phyloP scores from a whole-genome alignment of 2,888 invertebrate genomes.

The Spodoptera littoralis region DNA sequence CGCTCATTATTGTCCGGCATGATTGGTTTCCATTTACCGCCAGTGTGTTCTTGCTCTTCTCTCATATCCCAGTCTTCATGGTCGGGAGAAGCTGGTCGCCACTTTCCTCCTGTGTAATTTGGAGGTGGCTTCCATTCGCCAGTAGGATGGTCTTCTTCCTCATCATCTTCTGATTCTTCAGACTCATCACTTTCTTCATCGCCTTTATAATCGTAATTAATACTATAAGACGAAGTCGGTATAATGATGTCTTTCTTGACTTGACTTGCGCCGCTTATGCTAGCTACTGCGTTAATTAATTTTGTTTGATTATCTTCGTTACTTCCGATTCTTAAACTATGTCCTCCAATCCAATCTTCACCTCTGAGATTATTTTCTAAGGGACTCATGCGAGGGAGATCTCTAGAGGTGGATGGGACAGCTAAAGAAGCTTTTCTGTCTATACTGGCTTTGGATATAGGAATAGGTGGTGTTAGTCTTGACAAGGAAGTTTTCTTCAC shows the following conservation, averaged over 20 bases:
- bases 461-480: conserved; percentile 83
- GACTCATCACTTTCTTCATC: conserved; percentile 87
- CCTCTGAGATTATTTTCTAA: conserved; percentile 84
- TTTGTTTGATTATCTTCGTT: conserved; percentile 89
- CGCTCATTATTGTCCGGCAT: conserved; percentile 76
- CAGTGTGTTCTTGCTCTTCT: conserved; percentile 87
- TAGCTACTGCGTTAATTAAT: conserved; percentile 90
- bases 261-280: conserved; percentile 84
- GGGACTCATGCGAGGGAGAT: conserved; percentile 78
- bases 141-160: conserved; percentile 86
- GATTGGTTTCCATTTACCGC: conserved; percentile 91
- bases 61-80: conserved; percentile 88
- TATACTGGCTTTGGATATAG: conserved; percentile 72
- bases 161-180: conserved; percentile 89
- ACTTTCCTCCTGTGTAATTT: conserved; percentile 84
- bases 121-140: conserved; percentile 93
- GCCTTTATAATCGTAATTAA: conserved; percentile 80
- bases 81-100: conserved; percentile 83
- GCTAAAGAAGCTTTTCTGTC: conserved; percentile 72
- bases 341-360: conserved; percentile 90
- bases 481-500: conserved; percentile 89
- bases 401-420: conserved; percentile 76
- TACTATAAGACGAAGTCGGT: conserved; percentile 73
- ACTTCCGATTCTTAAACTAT: conserved; percentile 87
- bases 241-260: conserved; percentile 84